Evolutionary conservation across 2,113 vertebrate species (phyloP), one percentile per base, ranked within the genome.

Genomic region (Vanacampus margaritifer): DNA sequence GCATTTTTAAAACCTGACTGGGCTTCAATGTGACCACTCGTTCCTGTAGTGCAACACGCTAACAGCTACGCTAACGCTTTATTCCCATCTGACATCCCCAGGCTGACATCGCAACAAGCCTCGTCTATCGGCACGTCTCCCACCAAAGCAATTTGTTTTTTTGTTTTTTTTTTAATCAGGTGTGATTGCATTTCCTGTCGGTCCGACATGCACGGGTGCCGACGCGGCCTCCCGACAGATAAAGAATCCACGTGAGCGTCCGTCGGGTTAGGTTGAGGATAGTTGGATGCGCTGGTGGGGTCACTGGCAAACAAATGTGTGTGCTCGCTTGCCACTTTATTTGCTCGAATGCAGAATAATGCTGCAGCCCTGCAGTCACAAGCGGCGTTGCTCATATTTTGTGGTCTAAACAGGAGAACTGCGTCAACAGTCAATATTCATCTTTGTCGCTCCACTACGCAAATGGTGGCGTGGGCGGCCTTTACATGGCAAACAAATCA

Each of bases 131-230:
- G 51, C 51, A 9, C 1, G 35, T 60, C 19, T 23, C 58, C 10
- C 9, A n/a, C 23, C 36, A 16, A 61, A 50, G 23, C 71, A 24
- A 64, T 39, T 59, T 72, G 61, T 73, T 78, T 60, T 75, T 48
- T 8, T 9, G 0, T 48, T 48, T 73, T 16, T 64, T 28, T 65
- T 56, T 41, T 41, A 2, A 21, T 70, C 59, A 64, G 39, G 36
- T 45, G 43, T 74, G 68, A 80, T 78, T 74, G 48, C 17, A 69
- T 66, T 43, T 62, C 21, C 61, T 70, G 45, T 56, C 66, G 67
- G 32, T 10, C 35, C n/a, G 69, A 48, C 72, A 72, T 77, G 58
- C 69, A 72, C 62, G 37, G 35, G 36, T 36, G 60, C 26, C 65
- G 45, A 8, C 65, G 63, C 35, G 6, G 36, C 19, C 11, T 60